Evolutionary conservation across 2,888 invertebrate genomes (phyloP).

Genomic region (Microchrysa polita): DNA sequence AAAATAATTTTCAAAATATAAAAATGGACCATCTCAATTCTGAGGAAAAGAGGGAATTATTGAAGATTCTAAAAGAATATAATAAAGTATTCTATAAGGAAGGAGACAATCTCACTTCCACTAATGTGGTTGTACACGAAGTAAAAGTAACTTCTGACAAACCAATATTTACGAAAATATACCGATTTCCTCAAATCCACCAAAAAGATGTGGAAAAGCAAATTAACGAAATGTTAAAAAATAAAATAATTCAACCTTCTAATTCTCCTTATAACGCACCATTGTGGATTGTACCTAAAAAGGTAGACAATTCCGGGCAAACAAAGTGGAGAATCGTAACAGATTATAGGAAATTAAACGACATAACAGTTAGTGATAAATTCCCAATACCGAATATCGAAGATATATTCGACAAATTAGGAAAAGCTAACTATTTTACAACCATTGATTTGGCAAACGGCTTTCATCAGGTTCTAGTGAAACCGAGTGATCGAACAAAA

Average conservation of each 20-base stretch:
- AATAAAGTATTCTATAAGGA: no score
- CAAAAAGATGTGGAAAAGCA: constrained; percentile 3
- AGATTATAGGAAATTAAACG: no score
- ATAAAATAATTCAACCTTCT: constrained; percentile 1
- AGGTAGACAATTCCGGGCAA: background rate
- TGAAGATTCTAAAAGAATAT: no score
- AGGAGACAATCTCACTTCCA: no score
- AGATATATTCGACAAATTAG: background rate
- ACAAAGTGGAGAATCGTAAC: background rate
- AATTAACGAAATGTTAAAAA: background rate
- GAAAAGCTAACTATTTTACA: background rate
- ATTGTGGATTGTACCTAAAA: constrained; percentile 6
- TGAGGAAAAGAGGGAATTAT: no score
- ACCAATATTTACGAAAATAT: no score
- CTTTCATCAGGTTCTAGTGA: constrained; percentile 9
- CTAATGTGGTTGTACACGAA: no score
- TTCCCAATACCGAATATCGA: constrained; percentile 4
- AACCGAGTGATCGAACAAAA: background rate
- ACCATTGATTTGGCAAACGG: background rate
- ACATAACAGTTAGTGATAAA: background rate
- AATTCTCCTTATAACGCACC: background rate
- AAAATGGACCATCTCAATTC: no score
- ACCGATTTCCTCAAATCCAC: background rate
- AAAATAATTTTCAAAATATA: no score
- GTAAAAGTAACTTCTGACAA: no score